Base-by-base conservation (phyloP, 2,113 vertebrate genomes). In the Nanorana parkeri region DNA sequence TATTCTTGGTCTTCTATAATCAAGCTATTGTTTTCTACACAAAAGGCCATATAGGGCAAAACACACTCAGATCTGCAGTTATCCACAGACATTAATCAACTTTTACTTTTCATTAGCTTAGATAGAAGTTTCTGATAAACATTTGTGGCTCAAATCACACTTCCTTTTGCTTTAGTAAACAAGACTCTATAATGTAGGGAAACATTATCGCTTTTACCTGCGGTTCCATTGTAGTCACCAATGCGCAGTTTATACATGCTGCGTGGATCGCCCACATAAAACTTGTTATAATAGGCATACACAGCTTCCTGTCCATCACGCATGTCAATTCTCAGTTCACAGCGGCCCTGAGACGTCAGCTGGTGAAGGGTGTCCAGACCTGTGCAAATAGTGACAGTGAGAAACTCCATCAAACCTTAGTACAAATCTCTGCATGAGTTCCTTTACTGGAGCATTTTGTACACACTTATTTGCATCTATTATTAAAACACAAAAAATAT, bases 271-370 rank as follows among this genome's bases (percentile, higher is more conserved):
- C 96, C 95, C 0, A 99, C 85, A 29, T 95, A 94, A 88, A 99
- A 99, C 81, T 95, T 96, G 90, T 98, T 95, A 0, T 99, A 99
- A 88, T 91, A 94, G 69, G 98, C 98, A 0, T 95, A 97, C 0
- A 95, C 96, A 0, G 94, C 87, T 75, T 98, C 96, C 84, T 96
- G 96, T 1, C 96, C 96, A 0, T 99, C 96, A 68, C 89, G 93
- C 97, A 99, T 96, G 87, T 99, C 98, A 76, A 99, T 95, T 0
- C 97, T 93, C 65, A 99, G 90, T 88, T 99, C 97, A 0, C 98
- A 98, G 21, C 95, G 96, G 10, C 96, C 97, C 72, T 99, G 98
- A 61, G 93, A 91, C 0, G 98, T 93, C 84, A 98, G 93, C 94
- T 86, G 95, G 90, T 99, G 96, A 75, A 99, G 94, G 85, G 96